phyloP scores from a whole-genome alignment of 2,888 invertebrate species.

The Empis livida region DNA sequence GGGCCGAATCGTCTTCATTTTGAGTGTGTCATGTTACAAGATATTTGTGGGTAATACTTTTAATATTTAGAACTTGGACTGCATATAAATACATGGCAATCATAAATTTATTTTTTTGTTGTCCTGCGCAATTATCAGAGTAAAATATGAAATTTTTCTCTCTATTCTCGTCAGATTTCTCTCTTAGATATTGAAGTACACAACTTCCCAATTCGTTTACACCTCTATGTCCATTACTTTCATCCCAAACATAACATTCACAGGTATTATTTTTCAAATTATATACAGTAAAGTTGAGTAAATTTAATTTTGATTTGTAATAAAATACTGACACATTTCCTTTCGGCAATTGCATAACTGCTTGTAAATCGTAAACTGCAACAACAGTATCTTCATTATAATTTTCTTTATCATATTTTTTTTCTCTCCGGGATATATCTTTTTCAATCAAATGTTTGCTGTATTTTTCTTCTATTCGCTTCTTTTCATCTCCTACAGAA shows the following conservation, averaged over 20 bases:
- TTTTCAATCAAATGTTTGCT: slow-evolving; percentile 2
- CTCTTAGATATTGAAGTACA: slow-evolving; percentile 5
- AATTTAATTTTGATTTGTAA: slow-evolving; percentile 12
- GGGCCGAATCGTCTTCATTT: slow-evolving; percentile 6
- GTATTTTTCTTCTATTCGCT: not conserved
- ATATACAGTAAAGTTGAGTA: slow-evolving; percentile 10
- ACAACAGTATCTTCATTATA: not conserved
- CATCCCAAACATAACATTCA: slow-evolving; percentile 8
- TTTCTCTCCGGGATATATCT: slow-evolving; percentile 3
- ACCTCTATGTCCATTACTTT: slow-evolving; percentile 3
- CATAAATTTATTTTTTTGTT: slow-evolving; percentile 12
- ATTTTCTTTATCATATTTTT: slow-evolving; percentile 4
- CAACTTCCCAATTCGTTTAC: slow-evolving; percentile 6
- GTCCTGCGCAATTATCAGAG: slow-evolving; percentile 8
- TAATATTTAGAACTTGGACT: slow-evolving; percentile 9
- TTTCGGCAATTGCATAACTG: slow-evolving; percentile 11
- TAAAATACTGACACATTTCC: slow-evolving; percentile 11
- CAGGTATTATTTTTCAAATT: slow-evolving; percentile 8
- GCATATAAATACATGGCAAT: slow-evolving; percentile 11
- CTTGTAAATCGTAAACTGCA: slow-evolving; percentile 9
- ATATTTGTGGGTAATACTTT: slow-evolving; percentile 8
- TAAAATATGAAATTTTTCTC: slow-evolving; percentile 3
- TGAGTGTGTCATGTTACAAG: slow-evolving; percentile 6
- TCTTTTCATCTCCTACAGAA: not conserved
- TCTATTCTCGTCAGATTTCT: not conserved